Evolutionary conservation across 2,888 invertebrate genomes (phyloP).

Genomic region (Operophtera brumata): DNA sequence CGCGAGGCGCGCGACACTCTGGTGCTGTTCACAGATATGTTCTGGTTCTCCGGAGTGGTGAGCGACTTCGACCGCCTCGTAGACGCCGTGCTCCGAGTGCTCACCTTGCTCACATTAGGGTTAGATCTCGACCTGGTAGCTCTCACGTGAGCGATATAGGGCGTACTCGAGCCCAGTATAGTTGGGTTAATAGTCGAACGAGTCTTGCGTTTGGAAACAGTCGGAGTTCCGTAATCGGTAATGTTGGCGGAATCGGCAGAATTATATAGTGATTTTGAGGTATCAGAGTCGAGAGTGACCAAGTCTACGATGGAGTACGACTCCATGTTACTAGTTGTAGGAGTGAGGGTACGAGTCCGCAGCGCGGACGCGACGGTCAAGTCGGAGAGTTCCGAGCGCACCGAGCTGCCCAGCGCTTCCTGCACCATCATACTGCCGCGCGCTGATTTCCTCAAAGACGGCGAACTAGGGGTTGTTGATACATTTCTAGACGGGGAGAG

Average conservation of each 20-base stretch:
- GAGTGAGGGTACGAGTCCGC: conserved; percentile 43
- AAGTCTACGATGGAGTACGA: conserved; percentile 68
- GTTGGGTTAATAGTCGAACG: conserved; percentile 44
- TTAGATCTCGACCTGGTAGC: conserved; percentile 23
- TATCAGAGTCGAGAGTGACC: conserved; percentile 56
- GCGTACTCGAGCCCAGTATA: conserved; percentile 55
- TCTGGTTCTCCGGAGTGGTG: conserved; percentile 49
- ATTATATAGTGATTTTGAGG: conserved; percentile 48
- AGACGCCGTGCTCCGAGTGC: conserved; percentile 27
- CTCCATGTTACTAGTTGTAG: conserved; percentile 46
- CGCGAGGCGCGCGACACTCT: conserved; percentile 47
- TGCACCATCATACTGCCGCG: conserved; percentile 49
- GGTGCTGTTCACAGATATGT: conserved; percentile 47
- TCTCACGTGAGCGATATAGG: conserved; percentile 39
- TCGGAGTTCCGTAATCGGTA: conserved; percentile 44
- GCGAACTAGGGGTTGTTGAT: conserved; percentile 36
- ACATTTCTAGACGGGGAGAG: conserved; percentile 27
- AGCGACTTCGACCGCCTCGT: conserved; percentile 44
- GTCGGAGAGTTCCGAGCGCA: conserved; percentile 23
- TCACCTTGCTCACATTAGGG: conserved; percentile 20
- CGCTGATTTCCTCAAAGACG: conserved; percentile 38
- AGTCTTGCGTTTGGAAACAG: conserved; percentile 35
- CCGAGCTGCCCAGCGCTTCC: conserved; percentile 39
- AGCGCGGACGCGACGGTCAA: conserved; percentile 37
- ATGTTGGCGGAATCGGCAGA: conserved; percentile 46